Evolutionary conservation across 2,888 invertebrate genomes (phyloP).

Genomic region (Tinea pellionella): DNA sequence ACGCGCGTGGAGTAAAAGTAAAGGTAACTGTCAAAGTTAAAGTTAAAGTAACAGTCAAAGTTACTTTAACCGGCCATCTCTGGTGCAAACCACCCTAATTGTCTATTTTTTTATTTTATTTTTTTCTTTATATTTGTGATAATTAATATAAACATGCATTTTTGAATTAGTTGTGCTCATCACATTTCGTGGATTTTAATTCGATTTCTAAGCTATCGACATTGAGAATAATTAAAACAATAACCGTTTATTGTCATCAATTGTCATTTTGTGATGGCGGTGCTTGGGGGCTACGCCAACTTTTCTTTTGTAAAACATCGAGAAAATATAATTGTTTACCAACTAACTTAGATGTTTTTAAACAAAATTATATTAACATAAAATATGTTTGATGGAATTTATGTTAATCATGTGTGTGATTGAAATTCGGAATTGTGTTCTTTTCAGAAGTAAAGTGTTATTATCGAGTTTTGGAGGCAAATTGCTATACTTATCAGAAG

Average conservation of each 20-base stretch:
- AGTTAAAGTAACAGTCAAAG: no score
- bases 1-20: no score
- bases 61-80: no score
- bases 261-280: slow-evolving; percentile 47
- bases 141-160: no score
- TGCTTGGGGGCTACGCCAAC: slow-evolving; percentile 55
- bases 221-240: background rate
- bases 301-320: slow-evolving; percentile 38
- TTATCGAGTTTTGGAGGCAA: slow-evolving; percentile 9
- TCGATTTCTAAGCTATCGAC: background rate
- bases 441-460: background rate
- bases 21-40: no score
- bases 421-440: background rate
- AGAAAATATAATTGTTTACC: slow-evolving; percentile 34
- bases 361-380: background rate
- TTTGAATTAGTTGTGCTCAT: background rate
- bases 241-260: slow-evolving; percentile 24
- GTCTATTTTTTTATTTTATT: no score
- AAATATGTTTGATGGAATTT: background rate
- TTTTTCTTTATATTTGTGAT: no score
- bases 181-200: background rate
- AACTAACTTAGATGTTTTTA: slow-evolving; percentile 17
- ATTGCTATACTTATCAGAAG: slow-evolving; percentile 10
- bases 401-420: slow-evolving; percentile 6
- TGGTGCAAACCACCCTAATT: no score